Conservation (phyloP, 2,888 invertebrate species). For the Lepetodrilus schrolli region DNA sequence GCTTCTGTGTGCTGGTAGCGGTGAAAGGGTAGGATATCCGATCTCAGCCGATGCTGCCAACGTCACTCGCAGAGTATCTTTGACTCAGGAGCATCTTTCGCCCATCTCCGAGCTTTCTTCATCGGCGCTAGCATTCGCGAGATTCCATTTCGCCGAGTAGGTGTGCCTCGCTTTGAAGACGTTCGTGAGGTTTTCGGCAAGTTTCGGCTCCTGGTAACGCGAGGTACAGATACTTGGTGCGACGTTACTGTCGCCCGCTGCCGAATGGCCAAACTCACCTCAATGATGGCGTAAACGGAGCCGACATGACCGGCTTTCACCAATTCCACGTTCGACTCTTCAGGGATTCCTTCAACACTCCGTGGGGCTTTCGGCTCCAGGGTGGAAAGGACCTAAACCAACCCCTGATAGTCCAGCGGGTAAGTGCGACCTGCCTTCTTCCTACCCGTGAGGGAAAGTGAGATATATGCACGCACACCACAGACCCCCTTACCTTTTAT, state of each 20-base stretch:
- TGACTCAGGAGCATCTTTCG: slow-evolving; percentile 4
- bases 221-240: neutral
- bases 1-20: too few relatives aligned
- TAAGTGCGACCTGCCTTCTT: slow-evolving; percentile 54
- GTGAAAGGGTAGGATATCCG: neutral
- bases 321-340: slow-evolving; percentile 69
- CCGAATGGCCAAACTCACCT: neutral
- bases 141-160: slow-evolving; percentile 19
- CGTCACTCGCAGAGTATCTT: slow-evolving; percentile 23
- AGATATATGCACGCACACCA: slow-evolving; percentile 25
- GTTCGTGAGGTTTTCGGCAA: neutral
- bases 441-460: neutral
- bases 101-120: neutral
- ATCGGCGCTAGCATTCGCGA: slow-evolving; percentile 12
- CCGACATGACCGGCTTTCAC: slow-evolving; percentile 42
- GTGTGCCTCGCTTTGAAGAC: slow-evolving; percentile 22
- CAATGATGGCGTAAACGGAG: slow-evolving; percentile 25
- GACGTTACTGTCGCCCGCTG: neutral
- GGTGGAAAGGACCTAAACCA: slow-evolving; percentile 74
- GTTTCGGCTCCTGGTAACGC: neutral
- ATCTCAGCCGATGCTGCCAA: neutral
- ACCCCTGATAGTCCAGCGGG: slow-evolving; percentile 73
- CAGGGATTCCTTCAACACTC: slow-evolving; percentile 73
- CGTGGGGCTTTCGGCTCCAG: slow-evolving; percentile 75
- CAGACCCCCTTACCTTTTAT: slow-evolving; percentile 43